A percentile compares a stretch with the other conserved stretches of the same genome.
Evolutionary conservation across 1,140 invertebrate genomes (phyloP).

Genomic region (Agrilus planipennis): DNA sequence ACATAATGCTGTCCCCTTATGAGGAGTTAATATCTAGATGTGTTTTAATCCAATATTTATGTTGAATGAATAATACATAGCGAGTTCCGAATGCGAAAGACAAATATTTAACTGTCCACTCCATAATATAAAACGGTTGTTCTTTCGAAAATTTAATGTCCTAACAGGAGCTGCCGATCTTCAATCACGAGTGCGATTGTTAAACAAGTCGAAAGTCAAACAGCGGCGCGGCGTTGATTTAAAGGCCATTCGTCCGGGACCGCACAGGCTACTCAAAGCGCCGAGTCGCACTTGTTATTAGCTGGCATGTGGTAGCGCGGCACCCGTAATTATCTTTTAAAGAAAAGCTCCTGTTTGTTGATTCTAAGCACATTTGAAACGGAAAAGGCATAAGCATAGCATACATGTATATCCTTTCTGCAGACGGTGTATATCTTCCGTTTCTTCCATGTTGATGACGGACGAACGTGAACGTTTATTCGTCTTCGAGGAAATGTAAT

Average conservation of each 20-base stretch:
- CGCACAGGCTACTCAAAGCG: constrained; percentile 10
- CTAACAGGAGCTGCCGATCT: background rate
- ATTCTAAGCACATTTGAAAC: constrained; percentile 24
- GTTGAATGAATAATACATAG: background rate
- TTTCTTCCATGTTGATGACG: too few species aligned
- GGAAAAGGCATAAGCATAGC: too few species aligned
- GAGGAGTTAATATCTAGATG: background rate
- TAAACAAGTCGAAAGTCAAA: constrained; percentile 8
- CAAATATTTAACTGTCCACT: too few species aligned
- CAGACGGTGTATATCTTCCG: too few species aligned
- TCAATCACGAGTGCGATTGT: constrained; percentile 6
- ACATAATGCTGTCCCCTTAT: too few species aligned
- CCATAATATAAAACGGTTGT: too few species aligned
- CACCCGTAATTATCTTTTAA: constrained; percentile 27
- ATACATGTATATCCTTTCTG: too few species aligned
- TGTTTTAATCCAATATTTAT: background rate
- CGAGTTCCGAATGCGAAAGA: background rate
- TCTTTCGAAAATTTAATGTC: background rate
- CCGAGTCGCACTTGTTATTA: constrained; percentile 17
- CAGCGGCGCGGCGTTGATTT: constrained; percentile 8
- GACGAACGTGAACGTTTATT: too few species aligned
- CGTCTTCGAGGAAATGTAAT: too few species aligned
- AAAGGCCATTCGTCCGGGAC: constrained; percentile 6
- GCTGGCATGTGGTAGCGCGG: constrained; percentile 23
- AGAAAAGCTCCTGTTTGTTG: constrained; percentile 28